Conservation (phyloP, 2,113 vertebrate species). For the Jacana jacana region DNA sequence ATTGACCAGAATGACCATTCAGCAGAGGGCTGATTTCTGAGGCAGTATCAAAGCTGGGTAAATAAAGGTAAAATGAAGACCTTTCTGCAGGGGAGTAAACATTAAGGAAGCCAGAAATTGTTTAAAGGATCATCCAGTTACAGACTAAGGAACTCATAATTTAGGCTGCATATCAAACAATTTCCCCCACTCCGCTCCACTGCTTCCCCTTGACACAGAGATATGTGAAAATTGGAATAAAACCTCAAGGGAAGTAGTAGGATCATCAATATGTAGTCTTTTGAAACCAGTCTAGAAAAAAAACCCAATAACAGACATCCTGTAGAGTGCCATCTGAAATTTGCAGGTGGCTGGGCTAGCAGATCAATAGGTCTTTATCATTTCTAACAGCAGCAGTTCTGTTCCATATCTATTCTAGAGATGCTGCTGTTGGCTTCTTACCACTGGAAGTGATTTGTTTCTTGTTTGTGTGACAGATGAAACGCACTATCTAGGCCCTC, state of each 20-base stretch:
- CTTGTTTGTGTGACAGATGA: slow-evolving; percentile 23
- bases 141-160: background rate
- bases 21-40: background rate
- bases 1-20: background rate
- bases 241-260: background rate
- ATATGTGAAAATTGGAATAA: background rate
- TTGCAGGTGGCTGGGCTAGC: background rate
- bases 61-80: background rate
- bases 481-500: background rate
- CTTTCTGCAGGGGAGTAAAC: background rate
- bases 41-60: background rate
- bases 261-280: background rate
- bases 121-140: background rate
- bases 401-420: background rate
- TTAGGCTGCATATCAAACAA: background rate
- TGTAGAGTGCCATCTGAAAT: background rate
- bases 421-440: slow-evolving; percentile 15
- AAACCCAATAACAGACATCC: background rate
- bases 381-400: background rate
- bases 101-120: background rate
- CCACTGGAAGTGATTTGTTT: slow-evolving; percentile 1
- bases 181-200: accelerated
- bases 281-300: background rate
- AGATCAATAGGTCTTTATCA: slow-evolving; percentile 26
- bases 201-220: background rate